Evolutionary conservation across 2,888 invertebrate genomes (phyloP).

Genomic region (Drosophila multiciliata): DNA sequence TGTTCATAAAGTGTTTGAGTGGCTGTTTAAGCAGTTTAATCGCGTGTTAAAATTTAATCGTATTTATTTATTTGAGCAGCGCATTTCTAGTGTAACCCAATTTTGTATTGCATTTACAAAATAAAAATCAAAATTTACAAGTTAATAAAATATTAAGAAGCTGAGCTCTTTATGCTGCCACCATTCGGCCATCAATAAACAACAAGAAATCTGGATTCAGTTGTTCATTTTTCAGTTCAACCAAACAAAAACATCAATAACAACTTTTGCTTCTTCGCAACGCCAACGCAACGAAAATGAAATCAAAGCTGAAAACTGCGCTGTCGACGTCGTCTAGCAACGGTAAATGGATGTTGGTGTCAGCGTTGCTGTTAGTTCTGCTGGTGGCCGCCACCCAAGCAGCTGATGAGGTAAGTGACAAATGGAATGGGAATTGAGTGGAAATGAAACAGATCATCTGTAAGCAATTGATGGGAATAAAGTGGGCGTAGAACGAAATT

Average conservation of each 20-base stretch:
- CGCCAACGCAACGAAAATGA: constrained; percentile 61
- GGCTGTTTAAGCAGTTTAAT: constrained; percentile 20
- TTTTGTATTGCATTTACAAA: constrained; percentile 49
- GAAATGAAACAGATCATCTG: constrained; percentile 20
- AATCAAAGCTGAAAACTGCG: constrained; percentile 67
- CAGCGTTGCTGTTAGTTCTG: constrained; percentile 53
- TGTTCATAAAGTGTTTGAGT: constrained; percentile 8
- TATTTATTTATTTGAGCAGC: constrained; percentile 38
- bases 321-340: constrained; percentile 49
- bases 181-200: constrained; percentile 37
- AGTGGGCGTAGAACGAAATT: constrained; percentile 1
- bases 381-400: constrained; percentile 68
- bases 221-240: constrained; percentile 13
- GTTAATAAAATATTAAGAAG: constrained; percentile 18
- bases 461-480: constrained; percentile 3
- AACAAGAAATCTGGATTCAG: constrained; percentile 39
- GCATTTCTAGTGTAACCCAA: constrained; percentile 47
- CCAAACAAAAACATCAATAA: constrained; percentile 15
- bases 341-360: constrained; percentile 59
- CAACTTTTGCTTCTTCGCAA: constrained; percentile 10
- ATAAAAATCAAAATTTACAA: constrained; percentile 27
- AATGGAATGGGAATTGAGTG: constrained; percentile 14
- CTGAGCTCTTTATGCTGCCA: constrained; percentile 42
- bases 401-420: constrained; percentile 69
- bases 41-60: constrained; percentile 43